phyloP scores from a whole-genome alignment of 2,797 vertebrate species.

The Ctenopoma multispine region DNA sequence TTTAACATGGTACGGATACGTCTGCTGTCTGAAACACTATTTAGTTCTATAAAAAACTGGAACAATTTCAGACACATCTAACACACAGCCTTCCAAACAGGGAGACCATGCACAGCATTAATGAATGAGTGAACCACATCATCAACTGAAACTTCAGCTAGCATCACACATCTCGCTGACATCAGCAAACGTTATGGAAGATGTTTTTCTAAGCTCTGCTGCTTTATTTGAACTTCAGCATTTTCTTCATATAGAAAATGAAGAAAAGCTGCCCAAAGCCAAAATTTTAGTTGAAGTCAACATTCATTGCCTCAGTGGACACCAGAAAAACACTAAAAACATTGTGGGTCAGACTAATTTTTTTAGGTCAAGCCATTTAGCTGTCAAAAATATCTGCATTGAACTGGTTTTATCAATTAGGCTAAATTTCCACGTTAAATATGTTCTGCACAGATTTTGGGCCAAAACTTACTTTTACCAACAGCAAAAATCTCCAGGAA shows the following conservation, averaged over 20 bases:
- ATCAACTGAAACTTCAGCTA: not conserved
- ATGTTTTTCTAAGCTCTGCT: not conserved
- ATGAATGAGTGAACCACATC: not conserved
- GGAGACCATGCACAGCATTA: not conserved
- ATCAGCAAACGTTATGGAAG: not conserved
- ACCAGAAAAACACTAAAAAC: not conserved
- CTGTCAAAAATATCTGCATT: constrained; percentile 16
- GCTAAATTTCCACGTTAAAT: constrained; percentile 24
- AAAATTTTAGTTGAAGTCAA: not conserved
- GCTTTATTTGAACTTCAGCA: not conserved
- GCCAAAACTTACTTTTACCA: constrained; percentile 23
- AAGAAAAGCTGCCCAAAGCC: not conserved
- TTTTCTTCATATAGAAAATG: not conserved
- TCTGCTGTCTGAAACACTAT: not conserved
- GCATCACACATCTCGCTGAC: not conserved
- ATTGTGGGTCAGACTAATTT: not conserved
- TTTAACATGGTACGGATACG: not conserved
- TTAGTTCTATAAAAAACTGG: constrained; percentile 1
- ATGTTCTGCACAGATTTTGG: not conserved
- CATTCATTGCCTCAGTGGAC: not conserved
- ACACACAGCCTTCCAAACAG: not conserved
- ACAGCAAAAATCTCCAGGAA: constrained; percentile 9
- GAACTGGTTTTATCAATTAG: constrained; percentile 5
- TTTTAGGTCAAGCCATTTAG: constrained; percentile 18
- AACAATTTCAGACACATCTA: not conserved